Evolutionary conservation across 2,888 invertebrate species (phyloP), one percentile per base, ranked within the genome.

Genomic region (Melanargia galathea): DNA sequence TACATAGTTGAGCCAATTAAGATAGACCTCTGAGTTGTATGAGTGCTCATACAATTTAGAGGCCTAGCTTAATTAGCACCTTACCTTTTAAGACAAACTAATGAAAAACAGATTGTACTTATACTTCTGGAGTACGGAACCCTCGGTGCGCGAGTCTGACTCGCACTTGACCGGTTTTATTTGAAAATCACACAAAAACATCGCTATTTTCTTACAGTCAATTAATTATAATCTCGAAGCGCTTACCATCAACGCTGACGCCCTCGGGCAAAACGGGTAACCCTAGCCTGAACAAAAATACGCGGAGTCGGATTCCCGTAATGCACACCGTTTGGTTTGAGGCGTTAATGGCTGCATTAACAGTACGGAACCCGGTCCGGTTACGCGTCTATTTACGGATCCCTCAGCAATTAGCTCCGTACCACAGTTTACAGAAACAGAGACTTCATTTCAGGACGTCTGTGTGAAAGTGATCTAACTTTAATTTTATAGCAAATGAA

Each of bases 311-410:
- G 49, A 58, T 64, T 67, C 63, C 52, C 11, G 64, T 67, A 63
- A 67, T 60, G 64, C 64, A 68, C 64, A 65, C 56, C 65, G 65
- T 64, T 68, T 40, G 20, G 63, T 58, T 63, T 52, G 65, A 54
- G 54, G 58, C 54, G 71, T 57, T 71, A 70, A 71, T 71, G 70
- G 62, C 43, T 40, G 58, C 62, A 46, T 63, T 61, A 64, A 63
- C 63, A 67, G 64, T 69, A 63, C 49, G 60, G 55, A 61, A 60
- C 63, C 63, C 52, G 62, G 45, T 69, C 65, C 35, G 43, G 62
- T 66, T 68, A 65, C 68, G 18, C 45, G 48, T 61, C 64, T 69
- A 69, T 71, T 71, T 69, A 65, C 62, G 63, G 62, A 55, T 30
- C 59, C 20, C 48, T 61, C 52, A 65, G 60, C 63, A 66, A 66